These are phyloP conservation scores for Muscicapa comitata DNA, from an alignment of 2,797 vertebrate genomes.

Conservation along the genomic window DNA sequence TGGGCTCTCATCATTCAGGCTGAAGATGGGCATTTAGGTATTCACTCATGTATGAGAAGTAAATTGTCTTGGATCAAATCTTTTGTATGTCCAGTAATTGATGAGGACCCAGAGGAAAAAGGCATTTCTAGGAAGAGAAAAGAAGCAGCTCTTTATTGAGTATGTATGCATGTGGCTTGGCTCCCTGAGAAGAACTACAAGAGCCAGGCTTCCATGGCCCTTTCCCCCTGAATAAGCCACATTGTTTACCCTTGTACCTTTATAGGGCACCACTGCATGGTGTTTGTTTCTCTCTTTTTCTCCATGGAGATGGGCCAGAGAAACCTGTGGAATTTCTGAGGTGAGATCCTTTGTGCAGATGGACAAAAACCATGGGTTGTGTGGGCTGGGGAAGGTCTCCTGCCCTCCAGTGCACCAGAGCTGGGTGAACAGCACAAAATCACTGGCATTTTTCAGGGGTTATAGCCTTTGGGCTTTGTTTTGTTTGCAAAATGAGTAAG, in stretches of 20 bases:
- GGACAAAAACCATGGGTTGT: not conserved
- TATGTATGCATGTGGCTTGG: not conserved
- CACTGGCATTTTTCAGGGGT: not conserved
- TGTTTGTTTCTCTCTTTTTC: not conserved
- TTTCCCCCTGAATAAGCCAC: not conserved
- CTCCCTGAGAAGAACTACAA: not conserved
- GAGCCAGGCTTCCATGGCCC: not conserved
- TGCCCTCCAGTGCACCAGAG: not conserved
- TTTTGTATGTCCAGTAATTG: not conserved
- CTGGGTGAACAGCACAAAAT: not conserved
- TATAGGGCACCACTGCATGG: rapidly evolving
- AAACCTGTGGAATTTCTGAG: not conserved
- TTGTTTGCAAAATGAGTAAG: not conserved
- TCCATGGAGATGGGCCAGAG: not conserved
- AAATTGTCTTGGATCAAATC: not conserved
- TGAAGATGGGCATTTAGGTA: not conserved
- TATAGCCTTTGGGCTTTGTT: not conserved
- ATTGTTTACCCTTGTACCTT: not conserved
- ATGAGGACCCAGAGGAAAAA: not conserved
- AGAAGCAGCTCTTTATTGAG: not conserved
- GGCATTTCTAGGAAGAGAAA: not conserved
- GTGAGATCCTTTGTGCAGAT: not conserved
- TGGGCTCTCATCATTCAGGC: not conserved
- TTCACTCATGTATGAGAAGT: not conserved
- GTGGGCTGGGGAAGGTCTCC: not conserved